Base-by-base conservation (phyloP, 2,888 invertebrate species). In the Allolobophora icterica region DNA sequence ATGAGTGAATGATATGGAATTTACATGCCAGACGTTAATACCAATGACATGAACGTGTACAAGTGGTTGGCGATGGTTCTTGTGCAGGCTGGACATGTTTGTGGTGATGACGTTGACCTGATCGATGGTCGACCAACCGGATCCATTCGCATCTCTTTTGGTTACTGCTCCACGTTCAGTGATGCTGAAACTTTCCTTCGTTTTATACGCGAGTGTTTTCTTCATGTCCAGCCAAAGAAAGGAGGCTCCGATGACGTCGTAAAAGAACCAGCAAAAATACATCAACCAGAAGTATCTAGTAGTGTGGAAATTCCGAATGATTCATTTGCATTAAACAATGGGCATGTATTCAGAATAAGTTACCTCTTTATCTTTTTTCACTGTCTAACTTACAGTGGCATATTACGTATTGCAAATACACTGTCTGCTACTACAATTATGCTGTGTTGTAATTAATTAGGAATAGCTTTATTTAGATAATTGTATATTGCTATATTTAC, bases 111-210 rank as follows among this genome's bases (percentile, higher is more conserved):
- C 94, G 96, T 96, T 92, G 98, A 99, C 95, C 95, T 99, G 91
- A 96, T 99, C 8, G 96, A 98, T 94, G 98, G 98, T 0, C 96
- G 96, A 93, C 99, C 99, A 0, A 98, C 99, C 0, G 99, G 99
- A 19, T 98, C 98, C 2, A 96, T 99, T 24, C 96, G 99, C 94
- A 96, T 97, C 8, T 99, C 99, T 0, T 98, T 99, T 95, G 99
- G 99, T 34, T 98, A 98, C 94, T 97, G 97, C 97, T 98, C 98
- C 21, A 97, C 97, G 0, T 96, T 96, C 91, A 94, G 96, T 90
- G 97, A 99, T 94, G 97, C 97, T 0, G 96, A 97, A 91, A 96
- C 95, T 93, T 96, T 98, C 35, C 95, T 98, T 19, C 93, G 95
- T 89, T 97, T 98, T 97, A 96, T 99, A 91, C 96, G 96, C 90